Evolutionary conservation across 2,797 vertebrate genomes (phyloP), one percentile per base, ranked within the genome.

Genomic region (Chrysocyon brachyurus): DNA sequence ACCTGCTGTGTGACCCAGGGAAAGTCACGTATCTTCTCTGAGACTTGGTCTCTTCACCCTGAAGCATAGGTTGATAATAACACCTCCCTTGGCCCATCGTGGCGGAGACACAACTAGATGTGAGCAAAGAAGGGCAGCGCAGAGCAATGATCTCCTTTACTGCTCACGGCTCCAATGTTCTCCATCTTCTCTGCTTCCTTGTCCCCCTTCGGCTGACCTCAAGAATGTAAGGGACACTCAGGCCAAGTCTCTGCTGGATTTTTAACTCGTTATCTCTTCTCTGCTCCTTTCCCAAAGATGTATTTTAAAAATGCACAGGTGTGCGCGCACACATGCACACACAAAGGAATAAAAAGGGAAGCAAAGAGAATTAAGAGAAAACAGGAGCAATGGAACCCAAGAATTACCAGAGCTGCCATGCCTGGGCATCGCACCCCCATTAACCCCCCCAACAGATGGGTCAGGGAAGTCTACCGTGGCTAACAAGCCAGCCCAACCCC

Each of bases 91-190:
- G 31, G 40, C 56, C 10, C 26, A 36, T 59, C 31, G 11, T 28
- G 9, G 15, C 21, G 33, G 70, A 59, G 28, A 31, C 46, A 33
- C 36, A 77, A 49, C 22, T 28, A 12, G 49, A 54, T 17, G 21
- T n/a, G 19, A 61, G 59, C 12, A 24, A 61, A 36, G 33, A 16
- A 12, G 26, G 24, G 8, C 19, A 1, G 5, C 2, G 2, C 26
- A 10, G 6, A 22, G 70, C 46, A 49, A 49, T 0, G 7, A 5
- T 10, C n/a, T 40, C 26, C 22, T 31, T 36, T 15, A 2, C 16
- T 5, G 10, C 66, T 1, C 31, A 21, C 2, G 3, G 52, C 11
- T 2, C 28, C 24, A 2, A 16, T 2, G 52, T 12, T 61, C 21
- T 28, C 52, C 14, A 31, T 14, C 46, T 33, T 22, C 78, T 68